Conservation (phyloP, 2,113 vertebrate genomes). For the Dendrocopos noguchii region DNA sequence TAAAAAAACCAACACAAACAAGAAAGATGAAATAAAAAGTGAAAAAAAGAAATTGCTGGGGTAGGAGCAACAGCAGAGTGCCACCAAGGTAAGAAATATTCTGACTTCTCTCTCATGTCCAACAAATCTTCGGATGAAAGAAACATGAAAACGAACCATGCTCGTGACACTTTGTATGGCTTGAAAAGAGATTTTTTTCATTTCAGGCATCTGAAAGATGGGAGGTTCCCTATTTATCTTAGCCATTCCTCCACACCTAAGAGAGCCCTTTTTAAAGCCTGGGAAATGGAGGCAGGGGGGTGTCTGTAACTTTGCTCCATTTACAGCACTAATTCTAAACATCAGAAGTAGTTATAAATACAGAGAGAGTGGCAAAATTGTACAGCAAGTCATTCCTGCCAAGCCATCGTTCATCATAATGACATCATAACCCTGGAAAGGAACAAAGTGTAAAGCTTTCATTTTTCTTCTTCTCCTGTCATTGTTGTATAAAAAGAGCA, state of each 20-base stretch:
- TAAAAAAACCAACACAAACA: background rate
- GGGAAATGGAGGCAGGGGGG: background rate
- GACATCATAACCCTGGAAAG: conserved; percentile 1
- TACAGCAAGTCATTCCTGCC: background rate
- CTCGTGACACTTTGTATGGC: background rate
- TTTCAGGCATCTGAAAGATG: background rate
- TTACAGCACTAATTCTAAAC: background rate
- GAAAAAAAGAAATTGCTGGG: background rate
- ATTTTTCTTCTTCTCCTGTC: background rate
- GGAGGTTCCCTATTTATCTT: background rate
- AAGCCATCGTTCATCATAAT: background rate
- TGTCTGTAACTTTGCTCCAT: background rate
- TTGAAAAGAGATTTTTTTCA: background rate
- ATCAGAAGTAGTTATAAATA: background rate
- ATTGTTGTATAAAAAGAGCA: background rate
- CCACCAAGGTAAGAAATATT: background rate
- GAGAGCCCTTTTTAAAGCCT: background rate
- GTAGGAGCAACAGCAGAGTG: background rate
- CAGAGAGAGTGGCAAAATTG: background rate
- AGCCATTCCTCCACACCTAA: background rate
- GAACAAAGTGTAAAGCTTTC: background rate
- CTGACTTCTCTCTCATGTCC: background rate
- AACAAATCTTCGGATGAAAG: background rate
- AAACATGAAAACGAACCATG: background rate
- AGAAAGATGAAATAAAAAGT: background rate